A percentile compares a stretch with the other conserved stretches of the same genome.
Conservation (phyloP, 1,140 invertebrate genomes). For the Ceratina japonica region DNA sequence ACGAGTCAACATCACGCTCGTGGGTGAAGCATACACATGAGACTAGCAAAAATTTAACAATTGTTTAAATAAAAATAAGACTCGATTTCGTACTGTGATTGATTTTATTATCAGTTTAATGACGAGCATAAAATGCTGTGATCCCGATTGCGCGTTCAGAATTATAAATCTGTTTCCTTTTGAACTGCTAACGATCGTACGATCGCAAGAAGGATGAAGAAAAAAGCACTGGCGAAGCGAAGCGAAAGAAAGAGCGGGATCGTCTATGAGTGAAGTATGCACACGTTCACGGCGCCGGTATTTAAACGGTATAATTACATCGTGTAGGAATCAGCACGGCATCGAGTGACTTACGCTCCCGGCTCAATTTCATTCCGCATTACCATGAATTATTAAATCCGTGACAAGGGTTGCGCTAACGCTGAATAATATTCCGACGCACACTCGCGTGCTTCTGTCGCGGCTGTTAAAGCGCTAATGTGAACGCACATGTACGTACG, state of each 20-base stretch:
- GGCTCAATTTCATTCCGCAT: constrained; percentile 19
- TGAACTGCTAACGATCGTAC: background rate
- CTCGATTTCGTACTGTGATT: background rate
- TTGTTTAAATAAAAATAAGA: no score
- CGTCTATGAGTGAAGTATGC: background rate
- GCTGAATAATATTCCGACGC: constrained; percentile 37
- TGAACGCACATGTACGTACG: constrained; percentile 11
- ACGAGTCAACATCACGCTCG: constrained; percentile 44
- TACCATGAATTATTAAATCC: constrained; percentile 33
- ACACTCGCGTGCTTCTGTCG: background rate
- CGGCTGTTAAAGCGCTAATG: constrained; percentile 24
- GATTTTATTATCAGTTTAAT: background rate
- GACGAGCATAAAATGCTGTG: background rate
- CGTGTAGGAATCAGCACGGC: constrained; percentile 18
- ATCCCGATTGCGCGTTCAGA: no score
- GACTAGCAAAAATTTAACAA: constrained; percentile 5
- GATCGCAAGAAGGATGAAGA: no score
- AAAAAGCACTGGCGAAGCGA: background rate
- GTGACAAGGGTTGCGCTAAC: constrained; percentile 20
- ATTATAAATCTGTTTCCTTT: background rate
- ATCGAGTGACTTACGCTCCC: constrained; percentile 19
- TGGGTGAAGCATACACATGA: constrained; percentile 13
- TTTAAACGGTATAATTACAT: constrained; percentile 22
- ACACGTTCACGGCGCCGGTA: background rate
- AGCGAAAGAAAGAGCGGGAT: background rate